A percentile compares a stretch with the other conserved stretches of the same genome.
These are phyloP conservation scores for Haliclona indistincta DNA, from an alignment of 37 sponge, comb jelly and placozoan genomes.

Conservation along the genomic window DNA sequence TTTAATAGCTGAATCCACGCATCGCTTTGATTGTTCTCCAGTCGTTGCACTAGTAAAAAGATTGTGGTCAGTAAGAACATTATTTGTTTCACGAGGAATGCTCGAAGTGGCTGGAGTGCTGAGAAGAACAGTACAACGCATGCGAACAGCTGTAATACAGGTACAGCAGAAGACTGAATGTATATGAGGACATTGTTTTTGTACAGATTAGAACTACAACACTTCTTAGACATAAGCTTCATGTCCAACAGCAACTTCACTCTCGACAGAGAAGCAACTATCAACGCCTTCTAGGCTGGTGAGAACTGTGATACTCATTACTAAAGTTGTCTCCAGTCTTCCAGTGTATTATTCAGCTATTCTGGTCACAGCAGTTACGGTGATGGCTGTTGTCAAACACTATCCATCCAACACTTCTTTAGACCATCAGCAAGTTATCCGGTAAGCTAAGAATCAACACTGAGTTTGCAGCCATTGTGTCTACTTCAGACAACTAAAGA, in stretches of 20 bases:
- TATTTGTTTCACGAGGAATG: constrained; percentile 23
- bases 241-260: constrained; percentile 26
- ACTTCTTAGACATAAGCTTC: constrained; percentile 19
- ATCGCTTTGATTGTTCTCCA: too few relatives aligned
- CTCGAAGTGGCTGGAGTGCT: constrained; percentile 61
- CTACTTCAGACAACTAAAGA: constrained; percentile 53
- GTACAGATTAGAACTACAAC: constrained; percentile 36
- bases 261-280: constrained; percentile 73
- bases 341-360: too few relatives aligned
- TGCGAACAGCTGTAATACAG: constrained; percentile 28
- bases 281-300: constrained; percentile 46
- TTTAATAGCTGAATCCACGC: too few relatives aligned
- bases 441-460: background rate
- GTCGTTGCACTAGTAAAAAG: too few relatives aligned
- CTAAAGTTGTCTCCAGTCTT: too few relatives aligned
- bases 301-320: background rate
- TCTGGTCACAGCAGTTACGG: too few relatives aligned
- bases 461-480: background rate
- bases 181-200: background rate
- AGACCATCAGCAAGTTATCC: background rate
- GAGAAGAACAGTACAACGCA: constrained; percentile 28
- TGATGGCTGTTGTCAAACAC: background rate
- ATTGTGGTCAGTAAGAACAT: constrained; percentile 9
- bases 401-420: background rate
- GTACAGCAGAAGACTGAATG: constrained; percentile 9